Percentiles rank a stretch among this genome's conserved stretches.
Conservation (phyloP, 2,888 invertebrate genomes). For the Dorcus parallelipipedus region DNA sequence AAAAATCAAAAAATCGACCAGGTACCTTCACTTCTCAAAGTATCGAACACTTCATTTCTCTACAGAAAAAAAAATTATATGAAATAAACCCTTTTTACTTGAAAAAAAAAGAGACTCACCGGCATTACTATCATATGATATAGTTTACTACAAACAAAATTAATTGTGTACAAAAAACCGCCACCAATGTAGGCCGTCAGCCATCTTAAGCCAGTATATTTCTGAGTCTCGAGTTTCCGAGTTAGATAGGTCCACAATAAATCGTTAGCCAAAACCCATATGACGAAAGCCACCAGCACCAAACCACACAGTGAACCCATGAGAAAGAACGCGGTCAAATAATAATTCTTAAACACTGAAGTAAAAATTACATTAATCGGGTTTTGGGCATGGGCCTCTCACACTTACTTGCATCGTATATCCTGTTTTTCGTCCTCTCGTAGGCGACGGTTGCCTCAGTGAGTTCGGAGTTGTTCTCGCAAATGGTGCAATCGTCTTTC, state of each 20-base stretch:
- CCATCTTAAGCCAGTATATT: constrained; percentile 11
- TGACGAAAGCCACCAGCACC: constrained; percentile 8
- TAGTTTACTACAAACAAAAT: constrained; percentile 6
- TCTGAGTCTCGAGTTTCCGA: constrained; percentile 1
- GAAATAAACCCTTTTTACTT: background rate
- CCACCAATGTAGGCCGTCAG: constrained; percentile 10
- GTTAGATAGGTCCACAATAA: constrained; percentile 9
- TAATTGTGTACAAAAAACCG: constrained; percentile 7
- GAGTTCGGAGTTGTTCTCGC: background rate
- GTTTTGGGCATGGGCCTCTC: too few species aligned
- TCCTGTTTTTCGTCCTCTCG: constrained; percentile 5
- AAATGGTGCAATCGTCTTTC: background rate
- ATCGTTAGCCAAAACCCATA: constrained; percentile 16
- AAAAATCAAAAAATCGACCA: background rate
- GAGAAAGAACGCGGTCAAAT: constrained; percentile 13
- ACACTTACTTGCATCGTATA: constrained; percentile 5
- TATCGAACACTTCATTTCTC: constrained; percentile 11
- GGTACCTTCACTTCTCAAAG: constrained; percentile 1
- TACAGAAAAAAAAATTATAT: background rate
- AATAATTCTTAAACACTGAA: constrained; percentile 13
- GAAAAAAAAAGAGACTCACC: background rate
- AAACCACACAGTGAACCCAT: constrained; percentile 13
- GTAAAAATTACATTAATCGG: background rate
- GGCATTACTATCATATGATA: constrained; percentile 11
- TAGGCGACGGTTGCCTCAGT: constrained; percentile 4